These are phyloP conservation scores for Drosophila sordidula DNA, from an alignment of 2,888 invertebrate species.

Conservation along the genomic window DNA sequence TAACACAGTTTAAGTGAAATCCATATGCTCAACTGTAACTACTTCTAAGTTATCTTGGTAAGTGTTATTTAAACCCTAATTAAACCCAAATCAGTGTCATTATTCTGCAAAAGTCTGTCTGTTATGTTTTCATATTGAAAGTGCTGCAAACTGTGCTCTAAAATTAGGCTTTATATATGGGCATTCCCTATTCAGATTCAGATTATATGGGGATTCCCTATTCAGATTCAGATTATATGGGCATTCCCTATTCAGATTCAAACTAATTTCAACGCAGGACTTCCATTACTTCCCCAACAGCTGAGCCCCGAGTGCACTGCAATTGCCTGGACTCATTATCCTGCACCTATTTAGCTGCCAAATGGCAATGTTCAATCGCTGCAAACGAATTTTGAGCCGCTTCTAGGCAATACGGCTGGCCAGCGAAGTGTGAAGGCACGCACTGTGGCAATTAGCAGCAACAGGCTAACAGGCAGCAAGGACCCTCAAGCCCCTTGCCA, in stretches of 20 bases:
- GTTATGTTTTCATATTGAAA: background rate
- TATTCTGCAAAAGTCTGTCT: no score
- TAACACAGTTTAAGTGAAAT: no score
- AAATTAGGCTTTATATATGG: no score
- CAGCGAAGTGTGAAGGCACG: slow-evolving; percentile 67
- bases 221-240: no score
- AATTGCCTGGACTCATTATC: slow-evolving; percentile 33
- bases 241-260: background rate
- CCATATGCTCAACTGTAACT: no score
- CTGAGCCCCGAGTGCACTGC: slow-evolving; percentile 19
- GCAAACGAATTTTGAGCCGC: slow-evolving; percentile 7
- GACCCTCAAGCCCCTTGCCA: slow-evolving; percentile 19
- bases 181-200: background rate
- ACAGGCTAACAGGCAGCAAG: slow-evolving; percentile 52
- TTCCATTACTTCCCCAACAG: slow-evolving; percentile 36
- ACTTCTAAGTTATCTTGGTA: no score
- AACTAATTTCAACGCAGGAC: background rate
- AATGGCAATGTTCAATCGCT: slow-evolving; percentile 47
- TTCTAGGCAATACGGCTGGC: background rate
- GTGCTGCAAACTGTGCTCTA: background rate
- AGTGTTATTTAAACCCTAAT: no score
- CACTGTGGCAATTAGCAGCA: slow-evolving; percentile 72
- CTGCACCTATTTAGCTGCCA: slow-evolving; percentile 31
- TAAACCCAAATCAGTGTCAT: no score
- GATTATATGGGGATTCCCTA: background rate